phyloP scores from a whole-genome alignment of 2,888 invertebrate genomes.

The Phaonia tiefii region DNA sequence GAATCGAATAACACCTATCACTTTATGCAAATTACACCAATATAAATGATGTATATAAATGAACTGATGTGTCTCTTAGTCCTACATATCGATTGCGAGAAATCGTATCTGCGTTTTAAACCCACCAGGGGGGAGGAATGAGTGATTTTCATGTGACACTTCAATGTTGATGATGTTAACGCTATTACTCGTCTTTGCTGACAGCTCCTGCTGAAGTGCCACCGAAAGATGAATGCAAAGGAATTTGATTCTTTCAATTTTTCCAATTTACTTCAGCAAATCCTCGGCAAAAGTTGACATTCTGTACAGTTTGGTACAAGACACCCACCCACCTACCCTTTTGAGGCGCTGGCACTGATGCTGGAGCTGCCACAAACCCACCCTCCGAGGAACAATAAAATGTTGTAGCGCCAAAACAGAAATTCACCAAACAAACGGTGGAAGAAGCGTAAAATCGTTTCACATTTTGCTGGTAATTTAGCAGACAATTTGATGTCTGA shows the following conservation, averaged over 20 bases:
- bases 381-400: constrained; percentile 29
- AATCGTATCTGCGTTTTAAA: not conserved
- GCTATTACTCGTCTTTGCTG: constrained; percentile 39
- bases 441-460: constrained; percentile 67
- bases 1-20: too few relatives aligned
- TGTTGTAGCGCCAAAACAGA: constrained; percentile 43
- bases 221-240: constrained; percentile 26
- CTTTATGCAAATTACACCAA: too few relatives aligned
- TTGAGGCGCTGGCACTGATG: too few relatives aligned
- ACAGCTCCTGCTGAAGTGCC: constrained; percentile 1
- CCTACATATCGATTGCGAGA: too few relatives aligned
- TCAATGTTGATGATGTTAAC: constrained; percentile 57
- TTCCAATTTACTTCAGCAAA: constrained; percentile 45
- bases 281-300: constrained; percentile 47
- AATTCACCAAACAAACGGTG: constrained; percentile 41
- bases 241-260: constrained; percentile 66
- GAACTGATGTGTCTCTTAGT: too few relatives aligned
- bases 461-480: constrained; percentile 67
- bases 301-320: not conserved
- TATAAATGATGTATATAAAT: too few relatives aligned
- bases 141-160: constrained; percentile 69
- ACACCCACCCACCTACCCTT: constrained; percentile 12
- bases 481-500: constrained; percentile 68
- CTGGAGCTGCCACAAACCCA: not conserved
- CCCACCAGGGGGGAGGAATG: constrained; percentile 22